These are phyloP conservation scores for Botia kubotai DNA, from an alignment of 2,797 vertebrate genomes.

Conservation along the genomic window DNA sequence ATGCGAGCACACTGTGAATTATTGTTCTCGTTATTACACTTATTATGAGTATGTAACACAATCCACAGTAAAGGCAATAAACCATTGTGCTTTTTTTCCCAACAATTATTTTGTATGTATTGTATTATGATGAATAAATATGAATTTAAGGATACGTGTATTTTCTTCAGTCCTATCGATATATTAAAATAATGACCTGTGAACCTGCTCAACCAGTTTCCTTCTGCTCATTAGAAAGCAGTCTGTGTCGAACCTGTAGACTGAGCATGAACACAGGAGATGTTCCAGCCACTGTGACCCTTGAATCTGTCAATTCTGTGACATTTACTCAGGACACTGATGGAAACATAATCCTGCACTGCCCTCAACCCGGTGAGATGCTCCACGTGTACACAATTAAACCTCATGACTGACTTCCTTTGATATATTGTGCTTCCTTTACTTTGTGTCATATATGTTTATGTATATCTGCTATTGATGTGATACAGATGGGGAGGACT, in stretches of 20 bases:
- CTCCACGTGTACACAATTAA: background rate
- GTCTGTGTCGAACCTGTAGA: conserved; percentile 65
- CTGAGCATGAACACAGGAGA: conserved; percentile 94
- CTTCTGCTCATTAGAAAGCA: background rate
- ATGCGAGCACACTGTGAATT: background rate
- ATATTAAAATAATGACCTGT: too few species aligned
- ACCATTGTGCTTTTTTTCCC: background rate
- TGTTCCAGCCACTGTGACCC: conserved; percentile 83
- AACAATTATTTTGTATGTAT: too few species aligned
- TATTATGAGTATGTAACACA: background rate
- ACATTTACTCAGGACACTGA: conserved; percentile 93
- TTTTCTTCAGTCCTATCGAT: too few species aligned
- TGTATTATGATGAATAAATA: too few species aligned
- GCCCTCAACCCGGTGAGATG: conserved; percentile 84
- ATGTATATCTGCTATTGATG: background rate
- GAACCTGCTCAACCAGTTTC: background rate
- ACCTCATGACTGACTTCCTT: background rate
- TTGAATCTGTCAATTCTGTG: conserved; percentile 89
- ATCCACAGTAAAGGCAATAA: background rate
- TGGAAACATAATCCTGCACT: conserved; percentile 94
- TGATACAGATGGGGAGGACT: conserved; percentile 75
- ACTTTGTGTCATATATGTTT: background rate
- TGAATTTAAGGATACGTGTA: too few species aligned
- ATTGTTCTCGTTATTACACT: background rate
- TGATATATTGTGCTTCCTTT: background rate